Conservation (phyloP, 2,888 invertebrate species). For the Euphydryas editha region DNA sequence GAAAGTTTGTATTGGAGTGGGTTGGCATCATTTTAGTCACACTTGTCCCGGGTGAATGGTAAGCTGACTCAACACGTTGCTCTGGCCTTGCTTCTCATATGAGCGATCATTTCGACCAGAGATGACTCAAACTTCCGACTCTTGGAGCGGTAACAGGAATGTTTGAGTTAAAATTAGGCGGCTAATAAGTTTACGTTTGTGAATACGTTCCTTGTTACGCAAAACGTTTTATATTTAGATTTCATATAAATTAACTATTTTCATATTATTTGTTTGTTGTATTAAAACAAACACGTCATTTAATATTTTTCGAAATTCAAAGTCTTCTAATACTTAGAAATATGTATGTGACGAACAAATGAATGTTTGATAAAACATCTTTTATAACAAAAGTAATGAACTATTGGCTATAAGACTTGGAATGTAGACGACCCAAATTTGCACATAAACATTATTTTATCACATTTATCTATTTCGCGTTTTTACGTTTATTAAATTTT, state of each 20-base stretch:
- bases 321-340: too few relatives aligned
- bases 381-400: too few relatives aligned
- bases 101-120: conserved; percentile 26
- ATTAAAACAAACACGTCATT: too few relatives aligned
- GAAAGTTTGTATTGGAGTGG: background rate
- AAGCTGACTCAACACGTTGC: conserved; percentile 43
- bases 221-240: conserved; percentile 15
- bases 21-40: background rate
- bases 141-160: conserved; percentile 50
- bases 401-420: too few relatives aligned
- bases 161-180: conserved; percentile 41
- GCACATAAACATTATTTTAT: too few relatives aligned
- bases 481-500: too few relatives aligned
- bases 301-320: too few relatives aligned
- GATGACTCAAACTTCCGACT: conserved; percentile 65
- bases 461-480: too few relatives aligned
- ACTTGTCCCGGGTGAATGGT: conserved; percentile 9
- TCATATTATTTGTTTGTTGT: background rate
- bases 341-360: too few relatives aligned
- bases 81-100: conserved; percentile 51
- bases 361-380: too few relatives aligned
- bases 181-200: conserved; percentile 18
- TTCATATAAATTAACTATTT: background rate
- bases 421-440: too few relatives aligned
- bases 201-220: conserved; percentile 17